Evolutionary conservation across 2,797 vertebrate genomes (phyloP).

Genomic region (Heterohyrax brucei): DNA sequence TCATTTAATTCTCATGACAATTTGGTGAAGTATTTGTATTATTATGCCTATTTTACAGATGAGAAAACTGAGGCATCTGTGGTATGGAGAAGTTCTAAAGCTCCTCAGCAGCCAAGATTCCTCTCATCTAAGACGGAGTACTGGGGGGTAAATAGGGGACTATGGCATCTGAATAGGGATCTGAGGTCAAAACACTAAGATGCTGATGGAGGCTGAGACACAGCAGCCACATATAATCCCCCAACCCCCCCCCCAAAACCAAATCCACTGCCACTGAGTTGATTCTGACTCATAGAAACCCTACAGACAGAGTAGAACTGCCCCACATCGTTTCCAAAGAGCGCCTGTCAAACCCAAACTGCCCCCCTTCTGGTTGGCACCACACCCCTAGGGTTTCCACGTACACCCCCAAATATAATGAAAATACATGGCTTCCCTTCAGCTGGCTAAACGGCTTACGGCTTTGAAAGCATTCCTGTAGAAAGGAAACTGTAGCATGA

Average conservation of each 20-base stretch:
- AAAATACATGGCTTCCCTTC: not conserved
- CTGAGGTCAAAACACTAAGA: not conserved
- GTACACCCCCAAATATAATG: not conserved
- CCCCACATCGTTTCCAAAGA: too few species aligned
- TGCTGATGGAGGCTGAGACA: not conserved
- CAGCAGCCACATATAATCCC: not conserved
- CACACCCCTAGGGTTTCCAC: too few species aligned
- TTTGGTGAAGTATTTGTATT: not conserved
- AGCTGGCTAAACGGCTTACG: not conserved
- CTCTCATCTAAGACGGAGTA: not conserved
- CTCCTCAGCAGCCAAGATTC: not conserved
- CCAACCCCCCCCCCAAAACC: too few species aligned
- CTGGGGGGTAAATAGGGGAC: not conserved
- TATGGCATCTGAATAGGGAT: not conserved
- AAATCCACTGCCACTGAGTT: too few species aligned
- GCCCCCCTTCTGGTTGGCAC: too few species aligned
- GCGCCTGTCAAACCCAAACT: too few species aligned
- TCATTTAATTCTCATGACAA: not conserved
- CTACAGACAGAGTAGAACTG: too few species aligned
- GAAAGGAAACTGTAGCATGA: not conserved
- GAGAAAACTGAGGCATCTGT: not conserved
- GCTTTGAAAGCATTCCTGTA: not conserved
- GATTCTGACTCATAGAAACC: too few species aligned
- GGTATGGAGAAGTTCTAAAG: not conserved
- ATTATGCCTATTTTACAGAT: conserved; percentile 6